phyloP scores from a whole-genome alignment of 1,140 invertebrate genomes.

The Tigriopus japonicus region DNA sequence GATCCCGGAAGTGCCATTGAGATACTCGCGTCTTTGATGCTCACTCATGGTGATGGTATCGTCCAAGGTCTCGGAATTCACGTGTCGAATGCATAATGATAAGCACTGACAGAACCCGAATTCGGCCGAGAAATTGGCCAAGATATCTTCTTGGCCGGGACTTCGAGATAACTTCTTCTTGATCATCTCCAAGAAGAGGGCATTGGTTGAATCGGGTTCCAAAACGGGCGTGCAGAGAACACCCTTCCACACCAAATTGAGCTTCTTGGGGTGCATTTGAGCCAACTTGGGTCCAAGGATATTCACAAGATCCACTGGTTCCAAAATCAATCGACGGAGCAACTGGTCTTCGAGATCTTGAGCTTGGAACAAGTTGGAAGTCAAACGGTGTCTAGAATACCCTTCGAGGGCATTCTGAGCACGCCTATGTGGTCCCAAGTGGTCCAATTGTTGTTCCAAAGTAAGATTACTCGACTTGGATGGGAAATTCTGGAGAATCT shows the following conservation, averaged over 20 bases:
- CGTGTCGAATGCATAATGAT: not conserved
- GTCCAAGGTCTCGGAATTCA: not conserved
- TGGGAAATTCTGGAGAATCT: constrained; percentile 2
- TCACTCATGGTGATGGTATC: not conserved
- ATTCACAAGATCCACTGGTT: constrained; percentile 2
- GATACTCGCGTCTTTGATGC: not conserved
- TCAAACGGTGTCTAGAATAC: not conserved
- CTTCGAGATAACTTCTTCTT: constrained; percentile 1
- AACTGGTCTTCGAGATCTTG: constrained; percentile 1
- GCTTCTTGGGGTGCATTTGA: not conserved
- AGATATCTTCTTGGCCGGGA: not conserved
- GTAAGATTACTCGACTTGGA: not conserved
- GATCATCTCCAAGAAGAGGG: not conserved
- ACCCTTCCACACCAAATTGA: not conserved
- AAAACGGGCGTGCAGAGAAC: not conserved
- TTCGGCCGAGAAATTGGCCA: not conserved
- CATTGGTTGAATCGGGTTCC: not conserved
- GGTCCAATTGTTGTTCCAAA: not conserved
- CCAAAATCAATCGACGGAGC: not conserved
- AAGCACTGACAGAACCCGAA: not conserved
- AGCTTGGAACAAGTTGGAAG: not conserved
- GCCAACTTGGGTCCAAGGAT: not conserved
- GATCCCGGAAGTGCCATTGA: constrained; percentile 2
- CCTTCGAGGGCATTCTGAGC: not conserved
- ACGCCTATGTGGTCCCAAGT: not conserved